Evolutionary conservation across 2,113 vertebrate genomes (phyloP).

Genomic region (Psophia crepitans): DNA sequence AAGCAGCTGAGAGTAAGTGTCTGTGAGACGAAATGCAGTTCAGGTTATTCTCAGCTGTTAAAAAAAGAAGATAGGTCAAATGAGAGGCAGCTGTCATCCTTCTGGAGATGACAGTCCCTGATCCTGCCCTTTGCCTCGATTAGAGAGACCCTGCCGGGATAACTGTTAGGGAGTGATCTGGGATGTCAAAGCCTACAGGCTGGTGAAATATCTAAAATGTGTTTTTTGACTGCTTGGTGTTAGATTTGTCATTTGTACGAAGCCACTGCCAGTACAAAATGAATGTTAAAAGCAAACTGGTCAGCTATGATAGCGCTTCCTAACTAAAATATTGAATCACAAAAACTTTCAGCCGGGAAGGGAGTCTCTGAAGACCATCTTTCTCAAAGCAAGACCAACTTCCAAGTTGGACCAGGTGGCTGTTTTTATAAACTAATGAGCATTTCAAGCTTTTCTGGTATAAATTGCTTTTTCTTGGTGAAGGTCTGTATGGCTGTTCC

Average conservation of each 20-base stretch:
- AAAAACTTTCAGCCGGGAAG: background rate
- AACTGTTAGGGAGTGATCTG: background rate
- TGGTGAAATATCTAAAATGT: accelerated
- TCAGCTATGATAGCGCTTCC: background rate
- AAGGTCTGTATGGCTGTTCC: background rate
- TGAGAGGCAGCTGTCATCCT: background rate
- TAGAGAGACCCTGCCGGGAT: background rate
- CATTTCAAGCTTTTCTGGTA: background rate
- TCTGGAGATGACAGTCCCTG: background rate
- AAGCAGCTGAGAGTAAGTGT: background rate
- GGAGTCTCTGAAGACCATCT: background rate
- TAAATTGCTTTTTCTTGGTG: background rate
- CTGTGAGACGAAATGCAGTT: background rate
- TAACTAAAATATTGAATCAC: background rate
- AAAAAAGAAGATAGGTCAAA: slow-evolving; percentile 41
- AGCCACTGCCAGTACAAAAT: background rate
- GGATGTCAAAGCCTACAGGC: background rate
- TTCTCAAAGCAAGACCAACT: background rate
- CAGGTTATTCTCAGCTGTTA: slow-evolving; percentile 33
- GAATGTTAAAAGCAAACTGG: background rate
- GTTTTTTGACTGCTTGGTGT: background rate
- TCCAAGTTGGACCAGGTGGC: background rate
- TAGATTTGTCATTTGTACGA: background rate
- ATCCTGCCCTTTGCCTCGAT: background rate
- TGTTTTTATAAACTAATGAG: background rate